phyloP scores from a whole-genome alignment of 2,888 invertebrate genomes.

The Aporophyla lueneburgensis region DNA sequence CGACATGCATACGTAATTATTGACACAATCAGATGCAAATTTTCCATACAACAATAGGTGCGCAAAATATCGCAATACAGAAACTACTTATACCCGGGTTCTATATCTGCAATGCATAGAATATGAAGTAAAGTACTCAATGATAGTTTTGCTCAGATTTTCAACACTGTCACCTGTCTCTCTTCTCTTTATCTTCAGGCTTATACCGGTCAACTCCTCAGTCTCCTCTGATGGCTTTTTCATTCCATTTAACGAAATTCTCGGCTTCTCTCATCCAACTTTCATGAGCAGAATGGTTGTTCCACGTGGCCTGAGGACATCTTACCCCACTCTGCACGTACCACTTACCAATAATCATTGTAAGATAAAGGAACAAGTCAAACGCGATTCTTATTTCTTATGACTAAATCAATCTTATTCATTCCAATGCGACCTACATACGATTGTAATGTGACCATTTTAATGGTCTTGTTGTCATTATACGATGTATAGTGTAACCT shows the following conservation, averaged over 20 bases:
- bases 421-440: slow-evolving; percentile 61
- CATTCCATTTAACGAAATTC: no score
- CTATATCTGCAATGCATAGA: not conserved
- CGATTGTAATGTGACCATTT: slow-evolving; percentile 68
- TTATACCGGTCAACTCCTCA: no score
- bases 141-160: no score
- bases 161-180: no score
- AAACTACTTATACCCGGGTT: not conserved
- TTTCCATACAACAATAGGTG: slow-evolving; percentile 47
- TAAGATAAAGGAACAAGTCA: not conserved
- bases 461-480: slow-evolving; percentile 67
- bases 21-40: slow-evolving; percentile 46
- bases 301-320: no score
- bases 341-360: no score
- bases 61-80: slow-evolving; percentile 37
- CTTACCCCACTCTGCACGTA: not conserved
- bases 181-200: no score
- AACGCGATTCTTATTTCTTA: slow-evolving; percentile 13
- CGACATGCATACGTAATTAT: slow-evolving; percentile 50
- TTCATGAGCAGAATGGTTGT: no score
- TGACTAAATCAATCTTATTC: slow-evolving; percentile 42
- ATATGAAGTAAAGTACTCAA: no score
- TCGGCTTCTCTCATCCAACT: no score
- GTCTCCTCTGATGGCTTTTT: no score
- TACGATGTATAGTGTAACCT: slow-evolving; percentile 50